These are phyloP conservation scores for Heliothis virescens DNA, from an alignment of 1,140 invertebrate genomes.

Conservation along the genomic window DNA sequence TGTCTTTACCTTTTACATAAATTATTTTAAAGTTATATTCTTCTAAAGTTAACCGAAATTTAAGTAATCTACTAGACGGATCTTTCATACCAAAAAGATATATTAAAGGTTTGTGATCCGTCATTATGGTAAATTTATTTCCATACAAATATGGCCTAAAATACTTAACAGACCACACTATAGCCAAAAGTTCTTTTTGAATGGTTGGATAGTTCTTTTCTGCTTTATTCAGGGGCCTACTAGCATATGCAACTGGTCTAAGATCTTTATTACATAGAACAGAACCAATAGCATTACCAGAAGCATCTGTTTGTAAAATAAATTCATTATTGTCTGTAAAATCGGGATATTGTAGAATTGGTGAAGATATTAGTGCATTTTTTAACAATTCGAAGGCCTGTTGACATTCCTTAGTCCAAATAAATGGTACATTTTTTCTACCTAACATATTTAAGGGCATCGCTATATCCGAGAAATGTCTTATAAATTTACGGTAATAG, in stretches of 20 bases:
- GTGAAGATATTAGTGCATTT: not conserved
- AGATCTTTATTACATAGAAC: conserved; percentile 42
- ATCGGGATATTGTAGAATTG: too few relatives aligned
- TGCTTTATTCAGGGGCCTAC: conserved; percentile 48
- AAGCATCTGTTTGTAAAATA: too few relatives aligned
- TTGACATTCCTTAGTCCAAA: conserved; percentile 46
- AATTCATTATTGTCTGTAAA: too few relatives aligned
- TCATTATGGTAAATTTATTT: conserved; percentile 43
- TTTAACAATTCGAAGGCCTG: conserved; percentile 33
- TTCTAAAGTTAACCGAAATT: conserved; percentile 53
- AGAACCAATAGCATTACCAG: conserved; percentile 40
- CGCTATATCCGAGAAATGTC: not conserved
- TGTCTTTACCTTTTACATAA: conserved; percentile 55
- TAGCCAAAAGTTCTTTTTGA: conserved; percentile 52
- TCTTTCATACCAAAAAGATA: conserved; percentile 52
- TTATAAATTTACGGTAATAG: not conserved
- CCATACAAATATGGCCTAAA: conserved; percentile 47
- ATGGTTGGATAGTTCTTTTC: conserved; percentile 49
- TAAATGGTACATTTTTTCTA: conserved; percentile 32
- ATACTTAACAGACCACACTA: conserved; percentile 34
- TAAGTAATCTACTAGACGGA: conserved; percentile 50
- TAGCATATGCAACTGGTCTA: conserved; percentile 50
- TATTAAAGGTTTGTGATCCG: conserved; percentile 52
- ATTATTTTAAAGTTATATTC: conserved; percentile 51
- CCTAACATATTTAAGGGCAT: conserved; percentile 4